A percentile compares a stretch with the other conserved stretches of the same genome.
Evolutionary conservation across 1,140 invertebrate genomes (phyloP).

Genomic region (Prorops nasuta): DNA sequence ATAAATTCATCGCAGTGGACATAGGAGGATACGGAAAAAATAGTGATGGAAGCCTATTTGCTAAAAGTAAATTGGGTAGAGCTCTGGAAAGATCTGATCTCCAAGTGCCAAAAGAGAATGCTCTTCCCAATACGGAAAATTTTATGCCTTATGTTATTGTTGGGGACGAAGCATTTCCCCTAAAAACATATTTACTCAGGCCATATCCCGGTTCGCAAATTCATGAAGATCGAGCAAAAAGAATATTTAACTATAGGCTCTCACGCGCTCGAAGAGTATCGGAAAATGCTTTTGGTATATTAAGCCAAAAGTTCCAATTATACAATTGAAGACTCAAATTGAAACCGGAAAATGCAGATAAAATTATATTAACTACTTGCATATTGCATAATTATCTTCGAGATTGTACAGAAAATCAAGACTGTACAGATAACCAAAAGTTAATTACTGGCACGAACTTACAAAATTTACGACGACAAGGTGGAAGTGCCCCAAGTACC

Average conservation of each 20-base stretch:
- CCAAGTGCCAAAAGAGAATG: conserved; percentile 28
- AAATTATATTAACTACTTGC: too few relatives aligned
- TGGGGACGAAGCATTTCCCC: conserved; percentile 50
- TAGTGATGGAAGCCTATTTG: conserved; percentile 42
- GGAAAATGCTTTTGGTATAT: conserved; percentile 52
- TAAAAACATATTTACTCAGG: conserved; percentile 41
- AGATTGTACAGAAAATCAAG: too few relatives aligned
- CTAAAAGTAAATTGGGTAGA: conserved; percentile 22
- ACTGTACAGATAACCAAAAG: too few relatives aligned
- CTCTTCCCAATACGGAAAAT: conserved; percentile 12
- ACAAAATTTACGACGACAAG: too few relatives aligned
- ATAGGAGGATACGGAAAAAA: conserved; percentile 35
- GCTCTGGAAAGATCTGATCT: conserved; percentile 24
- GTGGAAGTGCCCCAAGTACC: too few relatives aligned
- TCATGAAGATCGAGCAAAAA: conserved; percentile 17
- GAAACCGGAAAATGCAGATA: conserved; percentile 13
- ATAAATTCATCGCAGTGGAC: conserved; percentile 39
- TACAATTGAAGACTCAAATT: conserved; percentile 36
- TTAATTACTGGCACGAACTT: too few relatives aligned
- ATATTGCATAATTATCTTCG: too few relatives aligned
- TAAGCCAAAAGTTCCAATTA: conserved; percentile 48
- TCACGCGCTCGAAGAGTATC: conserved; percentile 40
- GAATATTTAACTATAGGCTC: conserved; percentile 49
- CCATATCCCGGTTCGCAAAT: conserved; percentile 36
- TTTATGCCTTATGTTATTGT: conserved; percentile 32